Percentiles rank a stretch among this genome's conserved stretches.
phyloP scores from a whole-genome alignment of 1,140 invertebrate species.

The Tribolium castaneum region DNA sequence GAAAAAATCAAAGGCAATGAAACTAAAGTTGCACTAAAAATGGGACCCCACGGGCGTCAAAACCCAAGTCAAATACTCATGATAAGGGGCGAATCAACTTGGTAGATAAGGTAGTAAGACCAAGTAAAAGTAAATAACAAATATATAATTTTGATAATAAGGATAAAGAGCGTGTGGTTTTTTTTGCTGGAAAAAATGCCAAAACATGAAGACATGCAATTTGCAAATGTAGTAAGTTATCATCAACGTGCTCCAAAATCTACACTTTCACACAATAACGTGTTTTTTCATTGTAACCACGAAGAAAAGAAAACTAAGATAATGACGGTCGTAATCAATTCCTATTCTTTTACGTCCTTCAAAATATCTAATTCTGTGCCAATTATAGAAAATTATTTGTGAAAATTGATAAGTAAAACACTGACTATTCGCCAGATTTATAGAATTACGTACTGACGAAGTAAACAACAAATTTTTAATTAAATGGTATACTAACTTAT shows the following conservation, averaged over 20 bases:
- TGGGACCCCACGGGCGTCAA: not conserved
- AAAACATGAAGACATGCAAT: slow-evolving; percentile 21
- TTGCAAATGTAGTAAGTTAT: not conserved
- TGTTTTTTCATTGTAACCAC: not conserved
- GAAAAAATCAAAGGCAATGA: not conserved
- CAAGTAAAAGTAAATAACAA: slow-evolving; percentile 9
- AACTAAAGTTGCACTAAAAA: not conserved
- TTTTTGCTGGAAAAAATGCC: not conserved
- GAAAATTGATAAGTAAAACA: not conserved
- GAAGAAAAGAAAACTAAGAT: not conserved
- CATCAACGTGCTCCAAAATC: not conserved
- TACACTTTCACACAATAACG: not conserved
- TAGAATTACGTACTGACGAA: not conserved
- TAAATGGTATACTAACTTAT: too few species aligned
- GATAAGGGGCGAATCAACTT: not conserved
- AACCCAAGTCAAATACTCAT: not conserved
- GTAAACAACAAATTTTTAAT: not conserved
- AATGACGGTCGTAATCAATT: not conserved
- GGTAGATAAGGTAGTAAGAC: not conserved
- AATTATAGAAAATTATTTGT: not conserved
- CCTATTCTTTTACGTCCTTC: not conserved
- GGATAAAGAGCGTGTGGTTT: slow-evolving; percentile 6
- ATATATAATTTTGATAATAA: not conserved
- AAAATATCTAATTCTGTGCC: not conserved
- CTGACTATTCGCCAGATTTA: not conserved